phyloP scores from a whole-genome alignment of 2,797 vertebrate genomes.

The Ibycter americanus region DNA sequence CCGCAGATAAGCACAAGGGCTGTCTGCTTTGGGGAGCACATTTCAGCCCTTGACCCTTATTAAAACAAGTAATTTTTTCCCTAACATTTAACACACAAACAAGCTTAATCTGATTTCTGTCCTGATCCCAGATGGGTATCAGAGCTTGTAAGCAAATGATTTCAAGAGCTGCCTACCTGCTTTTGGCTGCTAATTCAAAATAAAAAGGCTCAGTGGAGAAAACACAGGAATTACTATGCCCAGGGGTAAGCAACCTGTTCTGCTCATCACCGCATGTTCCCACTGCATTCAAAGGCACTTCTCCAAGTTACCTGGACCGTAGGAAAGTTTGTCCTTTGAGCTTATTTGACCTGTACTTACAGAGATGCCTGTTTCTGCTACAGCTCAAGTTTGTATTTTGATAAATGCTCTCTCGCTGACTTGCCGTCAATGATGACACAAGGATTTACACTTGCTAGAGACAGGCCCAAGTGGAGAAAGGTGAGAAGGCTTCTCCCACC shows the following conservation, averaged over 20 bases:
- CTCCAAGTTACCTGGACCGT: background rate
- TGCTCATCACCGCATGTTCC: background rate
- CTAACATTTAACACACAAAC: slow-evolving; percentile 74
- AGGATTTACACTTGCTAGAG: background rate
- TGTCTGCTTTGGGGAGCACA: slow-evolving; percentile 18
- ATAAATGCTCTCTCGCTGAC: background rate
- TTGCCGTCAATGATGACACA: fast-evolving
- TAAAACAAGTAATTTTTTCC: slow-evolving; percentile 69
- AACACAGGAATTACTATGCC: slow-evolving; percentile 7
- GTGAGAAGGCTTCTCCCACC: background rate
- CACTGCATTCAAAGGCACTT: background rate
- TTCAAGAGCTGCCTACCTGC: slow-evolving; percentile 57
- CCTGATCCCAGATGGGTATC: slow-evolving; percentile 61
- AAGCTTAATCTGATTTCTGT: slow-evolving; percentile 73
- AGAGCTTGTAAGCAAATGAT: slow-evolving; percentile 56
- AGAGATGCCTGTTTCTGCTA: background rate
- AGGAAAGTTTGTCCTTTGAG: background rate
- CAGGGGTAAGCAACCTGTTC: background rate
- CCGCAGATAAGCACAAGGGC: background rate
- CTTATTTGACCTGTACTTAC: slow-evolving; percentile 1
- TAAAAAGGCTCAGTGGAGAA: background rate
- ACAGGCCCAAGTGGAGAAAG: background rate
- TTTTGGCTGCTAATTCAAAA: slow-evolving; percentile 38
- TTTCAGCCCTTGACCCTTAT: slow-evolving; percentile 39
- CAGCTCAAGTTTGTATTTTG: background rate